A percentile compares a stretch with the other conserved stretches of the same genome.
These are phyloP conservation scores for Gallinago jamesoni DNA, from an alignment of 2,113 vertebrate genomes.

Conservation along the genomic window DNA sequence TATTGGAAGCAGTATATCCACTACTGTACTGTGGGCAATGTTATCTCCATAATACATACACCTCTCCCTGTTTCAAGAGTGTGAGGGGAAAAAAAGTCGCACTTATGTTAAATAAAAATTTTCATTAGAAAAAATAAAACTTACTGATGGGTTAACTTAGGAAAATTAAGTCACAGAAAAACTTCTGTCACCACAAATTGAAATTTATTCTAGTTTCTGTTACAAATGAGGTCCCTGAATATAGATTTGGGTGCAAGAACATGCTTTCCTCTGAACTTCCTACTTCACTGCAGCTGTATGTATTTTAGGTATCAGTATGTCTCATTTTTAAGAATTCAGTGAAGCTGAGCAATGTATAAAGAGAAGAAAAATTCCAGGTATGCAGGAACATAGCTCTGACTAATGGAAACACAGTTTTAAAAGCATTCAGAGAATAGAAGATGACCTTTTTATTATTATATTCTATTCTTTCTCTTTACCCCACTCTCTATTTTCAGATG, in stretches of 20 bases:
- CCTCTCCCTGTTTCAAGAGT: neutral
- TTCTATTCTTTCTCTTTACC: neutral
- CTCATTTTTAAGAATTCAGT: neutral
- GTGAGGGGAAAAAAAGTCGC: neutral
- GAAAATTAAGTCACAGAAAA: conserved; percentile 9
- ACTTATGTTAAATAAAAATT: neutral
- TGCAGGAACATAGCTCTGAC: neutral
- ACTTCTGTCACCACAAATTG: neutral
- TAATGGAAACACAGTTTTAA: neutral
- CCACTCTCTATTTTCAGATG: neutral
- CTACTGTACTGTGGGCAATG: neutral
- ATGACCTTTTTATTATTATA: neutral
- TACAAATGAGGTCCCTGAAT: neutral
- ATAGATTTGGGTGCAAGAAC: neutral
- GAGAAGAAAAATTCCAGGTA: neutral
- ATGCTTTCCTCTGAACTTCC: neutral
- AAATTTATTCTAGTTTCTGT: neutral
- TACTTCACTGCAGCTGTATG: neutral
- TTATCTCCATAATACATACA: neutral
- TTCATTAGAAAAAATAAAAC: neutral
- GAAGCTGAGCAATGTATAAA: neutral
- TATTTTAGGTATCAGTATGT: neutral
- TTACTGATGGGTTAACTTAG: neutral
- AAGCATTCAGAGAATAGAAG: neutral
- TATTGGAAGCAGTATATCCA: neutral